These are phyloP conservation scores for Muntiacus muntjak DNA, from an alignment of 2,113 vertebrate species.

Conservation along the genomic window DNA sequence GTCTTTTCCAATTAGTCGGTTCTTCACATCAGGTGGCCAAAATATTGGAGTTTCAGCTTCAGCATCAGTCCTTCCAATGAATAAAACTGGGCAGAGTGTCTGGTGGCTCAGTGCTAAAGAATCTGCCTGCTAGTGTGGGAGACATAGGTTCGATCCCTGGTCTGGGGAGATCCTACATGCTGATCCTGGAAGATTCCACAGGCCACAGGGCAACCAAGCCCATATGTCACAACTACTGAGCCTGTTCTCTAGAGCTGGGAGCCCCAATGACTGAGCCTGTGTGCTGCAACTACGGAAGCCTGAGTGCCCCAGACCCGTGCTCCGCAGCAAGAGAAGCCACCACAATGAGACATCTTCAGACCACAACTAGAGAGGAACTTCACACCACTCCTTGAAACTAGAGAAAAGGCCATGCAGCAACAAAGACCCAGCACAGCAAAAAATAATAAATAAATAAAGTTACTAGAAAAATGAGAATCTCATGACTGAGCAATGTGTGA, in stretches of 20 bases:
- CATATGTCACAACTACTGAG: background rate
- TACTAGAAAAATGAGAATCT: background rate
- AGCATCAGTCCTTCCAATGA: background rate
- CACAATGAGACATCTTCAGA: background rate
- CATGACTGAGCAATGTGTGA: background rate
- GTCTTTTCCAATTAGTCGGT: background rate
- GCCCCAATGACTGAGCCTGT: background rate
- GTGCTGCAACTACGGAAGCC: background rate
- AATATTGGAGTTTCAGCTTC: background rate
- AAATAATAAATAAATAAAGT: background rate
- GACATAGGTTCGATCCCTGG: background rate
- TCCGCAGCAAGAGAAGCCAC: background rate
- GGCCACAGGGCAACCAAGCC: background rate
- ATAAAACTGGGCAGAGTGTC: background rate
- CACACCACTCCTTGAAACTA: background rate
- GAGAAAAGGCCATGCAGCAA: background rate
- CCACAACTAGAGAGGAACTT: background rate
- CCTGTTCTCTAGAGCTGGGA: background rate
- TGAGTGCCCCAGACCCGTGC: fast-evolving
- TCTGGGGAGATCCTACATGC: background rate
- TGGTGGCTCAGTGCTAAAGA: background rate
- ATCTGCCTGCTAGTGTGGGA: background rate
- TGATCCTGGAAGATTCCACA: background rate
- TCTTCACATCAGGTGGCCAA: background rate
- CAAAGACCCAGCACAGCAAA: background rate